phyloP scores from a whole-genome alignment of 2,113 vertebrate genomes.

The Capricornis sumatraensis region DNA sequence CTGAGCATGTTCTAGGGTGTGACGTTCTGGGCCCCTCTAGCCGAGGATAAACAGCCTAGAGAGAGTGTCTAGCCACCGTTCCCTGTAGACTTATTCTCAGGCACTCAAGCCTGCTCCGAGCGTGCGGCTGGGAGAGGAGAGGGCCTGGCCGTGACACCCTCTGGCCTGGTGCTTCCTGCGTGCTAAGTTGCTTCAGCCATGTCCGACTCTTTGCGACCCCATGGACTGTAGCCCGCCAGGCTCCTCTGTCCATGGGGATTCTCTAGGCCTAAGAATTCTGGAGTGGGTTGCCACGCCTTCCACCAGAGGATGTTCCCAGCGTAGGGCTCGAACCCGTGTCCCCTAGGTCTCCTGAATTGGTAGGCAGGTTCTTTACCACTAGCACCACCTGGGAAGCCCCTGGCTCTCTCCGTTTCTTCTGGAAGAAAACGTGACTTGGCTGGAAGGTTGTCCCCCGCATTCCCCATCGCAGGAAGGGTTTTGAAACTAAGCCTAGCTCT shows the following conservation, averaged over 20 bases:
- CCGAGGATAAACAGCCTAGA: fast-evolving
- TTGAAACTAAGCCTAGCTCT: background rate
- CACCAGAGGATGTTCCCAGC: background rate
- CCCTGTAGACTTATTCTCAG: background rate
- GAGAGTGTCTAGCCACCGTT: background rate
- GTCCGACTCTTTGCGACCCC: background rate
- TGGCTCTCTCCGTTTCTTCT: fast-evolving
- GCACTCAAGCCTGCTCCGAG: too few species aligned
- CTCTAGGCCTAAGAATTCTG: background rate
- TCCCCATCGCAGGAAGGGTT: background rate
- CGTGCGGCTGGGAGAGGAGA: background rate
- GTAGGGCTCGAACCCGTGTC: background rate
- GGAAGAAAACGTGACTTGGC: background rate
- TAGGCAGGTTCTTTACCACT: background rate
- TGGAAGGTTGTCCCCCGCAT: background rate
- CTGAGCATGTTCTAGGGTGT: background rate
- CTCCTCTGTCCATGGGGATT: background rate
- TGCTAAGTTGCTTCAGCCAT: background rate
- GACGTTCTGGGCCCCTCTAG: background rate
- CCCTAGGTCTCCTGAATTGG: background rate
- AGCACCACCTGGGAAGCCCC: background rate
- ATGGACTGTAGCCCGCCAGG: background rate
- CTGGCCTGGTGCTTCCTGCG: fast-evolving
- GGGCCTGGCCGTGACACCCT: fast-evolving
- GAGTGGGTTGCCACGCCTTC: background rate